phyloP scores from a whole-genome alignment of 92 coral and sea anemone species.

The Zoanthus solanderi region DNA sequence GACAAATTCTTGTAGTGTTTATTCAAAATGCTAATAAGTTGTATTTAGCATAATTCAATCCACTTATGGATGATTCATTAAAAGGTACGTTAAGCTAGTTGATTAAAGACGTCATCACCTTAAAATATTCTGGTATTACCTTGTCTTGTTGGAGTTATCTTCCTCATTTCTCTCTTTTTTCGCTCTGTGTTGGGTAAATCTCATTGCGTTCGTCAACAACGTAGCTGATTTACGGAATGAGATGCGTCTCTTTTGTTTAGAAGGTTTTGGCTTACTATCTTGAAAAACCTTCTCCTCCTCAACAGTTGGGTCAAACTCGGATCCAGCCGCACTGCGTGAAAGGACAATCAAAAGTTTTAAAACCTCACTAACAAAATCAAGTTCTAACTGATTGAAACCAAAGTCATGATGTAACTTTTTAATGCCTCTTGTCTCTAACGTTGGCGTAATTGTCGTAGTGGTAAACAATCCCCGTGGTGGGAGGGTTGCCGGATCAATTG shows the following conservation, averaged over 20 bases:
- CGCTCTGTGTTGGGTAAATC: slow-evolving; percentile 19
- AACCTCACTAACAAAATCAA: slow-evolving; percentile 68
- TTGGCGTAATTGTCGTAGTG: slow-evolving; percentile 59
- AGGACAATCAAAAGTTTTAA: slow-evolving; percentile 57
- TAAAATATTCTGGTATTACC: background rate
- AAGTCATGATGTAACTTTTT: slow-evolving; percentile 60
- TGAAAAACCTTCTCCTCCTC: slow-evolving; percentile 72
- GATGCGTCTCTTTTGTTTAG: slow-evolving; percentile 48
- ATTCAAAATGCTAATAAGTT: too few species aligned
- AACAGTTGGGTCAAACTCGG: slow-evolving; percentile 66
- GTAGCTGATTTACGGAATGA: slow-evolving; percentile 75
- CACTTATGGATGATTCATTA: too few species aligned
- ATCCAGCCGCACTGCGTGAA: slow-evolving; percentile 62
- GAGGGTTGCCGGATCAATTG: slow-evolving; percentile 78
- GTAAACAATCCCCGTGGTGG: slow-evolving; percentile 76
- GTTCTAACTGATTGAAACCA: slow-evolving; percentile 68
- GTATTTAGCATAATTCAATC: too few species aligned
- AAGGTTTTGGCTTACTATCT: slow-evolving; percentile 30
- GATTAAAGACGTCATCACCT: too few species aligned
- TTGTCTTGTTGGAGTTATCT: background rate
- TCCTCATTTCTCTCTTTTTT: slow-evolving; percentile 9
- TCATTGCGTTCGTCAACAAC: slow-evolving; percentile 58
- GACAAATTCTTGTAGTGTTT: too few species aligned
- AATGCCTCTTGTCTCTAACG: slow-evolving; percentile 42
- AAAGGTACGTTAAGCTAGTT: too few species aligned